A percentile compares a stretch with the other conserved stretches of the same genome.
Evolutionary conservation across 2,113 vertebrate genomes (phyloP).

Genomic region (Podarcis muralis): DNA sequence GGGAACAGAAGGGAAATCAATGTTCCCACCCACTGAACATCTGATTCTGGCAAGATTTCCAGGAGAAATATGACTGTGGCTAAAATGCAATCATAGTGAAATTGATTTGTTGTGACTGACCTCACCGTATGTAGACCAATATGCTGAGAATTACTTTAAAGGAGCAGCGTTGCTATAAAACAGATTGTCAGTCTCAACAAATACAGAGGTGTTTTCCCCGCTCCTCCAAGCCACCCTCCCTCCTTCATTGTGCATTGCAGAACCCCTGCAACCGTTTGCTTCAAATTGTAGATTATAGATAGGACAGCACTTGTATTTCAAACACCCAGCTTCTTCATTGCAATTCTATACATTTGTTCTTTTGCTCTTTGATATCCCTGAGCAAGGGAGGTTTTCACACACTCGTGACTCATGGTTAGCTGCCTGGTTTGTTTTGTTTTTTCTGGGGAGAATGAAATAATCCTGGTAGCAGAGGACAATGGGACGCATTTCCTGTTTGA

Average conservation of each 20-base stretch:
- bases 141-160: slow-evolving; percentile 50
- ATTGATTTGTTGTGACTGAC: slow-evolving; percentile 57
- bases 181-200: slow-evolving; percentile 17
- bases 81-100: slow-evolving; percentile 60
- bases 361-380: slow-evolving; percentile 1
- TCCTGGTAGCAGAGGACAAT: background rate
- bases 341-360: background rate
- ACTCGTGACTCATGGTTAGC: background rate
- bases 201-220: background rate
- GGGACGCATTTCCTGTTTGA: background rate
- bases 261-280: slow-evolving; percentile 15
- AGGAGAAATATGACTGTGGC: slow-evolving; percentile 44
- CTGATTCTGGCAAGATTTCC: slow-evolving; percentile 59
- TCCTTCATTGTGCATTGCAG: background rate
- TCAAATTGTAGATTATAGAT: background rate
- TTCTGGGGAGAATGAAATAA: background rate
- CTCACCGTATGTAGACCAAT: slow-evolving; percentile 49
- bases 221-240: background rate
- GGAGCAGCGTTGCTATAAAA: slow-evolving; percentile 29
- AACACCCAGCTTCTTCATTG: slow-evolving; percentile 1
- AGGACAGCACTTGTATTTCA: background rate
- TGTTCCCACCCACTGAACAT: slow-evolving; percentile 46
- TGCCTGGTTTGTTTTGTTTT: background rate
- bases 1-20: slow-evolving; percentile 37
- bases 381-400: background rate